Base-by-base conservation (phyloP, 2,113 vertebrate species). In the Lichenostomus cassidix region DNA sequence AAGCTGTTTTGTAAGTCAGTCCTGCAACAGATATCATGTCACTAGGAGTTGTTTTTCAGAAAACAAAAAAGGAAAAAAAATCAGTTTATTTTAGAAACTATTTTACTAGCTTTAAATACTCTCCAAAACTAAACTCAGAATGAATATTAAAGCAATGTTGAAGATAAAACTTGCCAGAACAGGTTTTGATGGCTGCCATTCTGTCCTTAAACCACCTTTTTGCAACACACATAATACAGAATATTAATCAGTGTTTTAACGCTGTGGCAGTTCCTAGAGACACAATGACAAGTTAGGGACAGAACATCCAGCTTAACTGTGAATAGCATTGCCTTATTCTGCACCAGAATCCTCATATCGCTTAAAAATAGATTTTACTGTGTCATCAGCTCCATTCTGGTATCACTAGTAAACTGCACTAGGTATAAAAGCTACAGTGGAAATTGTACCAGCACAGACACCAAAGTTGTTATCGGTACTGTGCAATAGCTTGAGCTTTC, bases 321-420 rank as follows among this genome's bases (percentile, higher is more conserved):
- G 80, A 97, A 80, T 87, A 82, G 75, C 65, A 63, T 44, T 90
- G 63, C 67, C 87, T 93, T 87, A 77, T 85, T 90, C 81, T 81
- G 50, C 65, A 86, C 58, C 68, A 85, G 89, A 80, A 91, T 85
- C 50, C 78, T 96, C 75, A 69, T 47, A 91, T 71, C 4, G 4
- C 81, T 95, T 94, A 87, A 91, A 95, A 96, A 97, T 95, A 93
- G 78, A 95, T 93, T 91, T 87, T 79, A 92, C 93, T 79, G 75
- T 96, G 88, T 92, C 86, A 83, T 95, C 89, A 84, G 68, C 91
- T 92, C 80, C 77, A 25, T 83, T 87, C 84, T 94, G 89, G 67
- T 95, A 94, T 83, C 83, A 39, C 79, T 90, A 78, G 93, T 77
- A 92, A 75, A 89, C 65, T 77, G 53, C 28, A 39, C 27, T 31